Evolutionary conservation across 2,888 invertebrate genomes (phyloP), one percentile per base, ranked within the genome.

Genomic region (Hypsopygia costalis): DNA sequence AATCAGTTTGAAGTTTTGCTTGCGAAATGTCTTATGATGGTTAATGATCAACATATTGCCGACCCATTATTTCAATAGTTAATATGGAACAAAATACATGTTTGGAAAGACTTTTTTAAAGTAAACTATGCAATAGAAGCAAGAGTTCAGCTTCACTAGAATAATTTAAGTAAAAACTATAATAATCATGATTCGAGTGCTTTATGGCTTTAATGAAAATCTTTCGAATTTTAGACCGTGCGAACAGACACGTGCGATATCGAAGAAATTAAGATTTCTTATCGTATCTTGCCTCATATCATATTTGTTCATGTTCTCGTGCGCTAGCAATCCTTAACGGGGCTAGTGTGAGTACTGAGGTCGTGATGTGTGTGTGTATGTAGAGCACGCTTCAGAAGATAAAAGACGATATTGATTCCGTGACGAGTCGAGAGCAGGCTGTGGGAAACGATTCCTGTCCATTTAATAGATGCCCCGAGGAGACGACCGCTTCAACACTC

Each of bases 321-420:
- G 54, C 46, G 60, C 54, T 57, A 55, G 51, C 57, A 62, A 48
- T 58, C 67, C 60, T 63, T 52, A 40, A 41, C 38, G 55, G 5
- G 44, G 47, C 43, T 51, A 50, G 53, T 57, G 51, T 55, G 68
- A 59, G 58, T 62, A 61, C 51, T 54, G 49, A 53, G 67, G 58
- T 61, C 52, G 62, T 55, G 58, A 37, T 45, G 53, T 65, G 64
- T 63, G 64, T 63, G 68, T 69, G 72, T 78, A 79, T 82, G 75
- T 80, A 69, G 72, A 78, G 78, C 83, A 82, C 82, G 85, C 81
- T 80, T 80, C 73, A 71, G 78, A 80, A 87, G 82, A 87, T 87
- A 88, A 86, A 85, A 87, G 83, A 74, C 77, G 79, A 82, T 87
- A 87, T 87, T 86, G 87, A 87, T 87, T 87, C 81, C 86, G 86